Evolutionary conservation across 2,113 vertebrate species (phyloP), one percentile per base, ranked within the genome.

Genomic region (Malurus cyaneus): DNA sequence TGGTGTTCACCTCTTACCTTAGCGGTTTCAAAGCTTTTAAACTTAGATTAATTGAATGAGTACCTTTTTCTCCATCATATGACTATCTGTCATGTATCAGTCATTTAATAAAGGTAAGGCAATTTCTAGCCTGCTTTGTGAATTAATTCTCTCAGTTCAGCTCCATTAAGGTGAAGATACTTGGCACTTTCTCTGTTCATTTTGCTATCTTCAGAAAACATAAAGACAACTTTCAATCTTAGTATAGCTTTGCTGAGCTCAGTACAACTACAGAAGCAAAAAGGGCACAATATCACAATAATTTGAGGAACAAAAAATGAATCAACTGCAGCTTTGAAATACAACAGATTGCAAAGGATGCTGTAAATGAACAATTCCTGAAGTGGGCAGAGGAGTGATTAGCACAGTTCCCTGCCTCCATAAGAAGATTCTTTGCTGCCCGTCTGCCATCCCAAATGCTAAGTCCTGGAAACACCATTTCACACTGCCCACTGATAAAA

Each of bases 401-500:
- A 96, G 85, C 88, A 94, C 74, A 86, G 87, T 91, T 94, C 52
- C 42, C 70, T 92, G 92, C 73, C 93, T 96, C 70, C 28, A 0
- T 95, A 79, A 91, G 82, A 94, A 94, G 86, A 94, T 94, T 80
- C 80, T 94, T 94, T 23, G 1, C 69, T 88, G 50, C 52, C 91
- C 89, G 94, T 94, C 91, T 96, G 94, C 94, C 71, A 92, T 89
- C 74, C 85, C 89, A 96, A 94, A 94, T 91, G 94, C 64, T 93
- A 60, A 77, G 84, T 93, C 80, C 86, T 96, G 80, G 92, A 92
- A 96, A 87, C 79, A 94, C 84, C 66, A 77, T 72, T 94, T 84
- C 85, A 87, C 46, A 17, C 84, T 95, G 86, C 93, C 79, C 93
- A 91, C 81, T 83, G 76, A 79, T 73, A 31, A 67, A 85, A 80